These are phyloP conservation scores for Latrodectus hesperus DNA, from an alignment of 2,888 invertebrate genomes.

Conservation along the genomic window DNA sequence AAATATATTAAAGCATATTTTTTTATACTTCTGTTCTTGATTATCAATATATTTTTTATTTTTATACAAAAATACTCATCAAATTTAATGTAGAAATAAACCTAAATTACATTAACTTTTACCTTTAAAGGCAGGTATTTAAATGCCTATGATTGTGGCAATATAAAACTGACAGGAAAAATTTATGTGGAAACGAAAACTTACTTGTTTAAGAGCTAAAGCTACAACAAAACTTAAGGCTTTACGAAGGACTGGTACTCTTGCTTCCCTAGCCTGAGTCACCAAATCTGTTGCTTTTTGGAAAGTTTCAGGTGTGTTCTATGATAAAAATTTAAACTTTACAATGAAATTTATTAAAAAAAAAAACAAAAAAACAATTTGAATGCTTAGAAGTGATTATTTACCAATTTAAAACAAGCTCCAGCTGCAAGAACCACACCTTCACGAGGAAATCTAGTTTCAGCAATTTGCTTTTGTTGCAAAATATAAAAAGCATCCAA, in stretches of 20 bases:
- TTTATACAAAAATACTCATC: too few species aligned
- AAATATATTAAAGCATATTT: too few species aligned
- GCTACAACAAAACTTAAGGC: conserved; percentile 81
- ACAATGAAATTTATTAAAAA: background rate
- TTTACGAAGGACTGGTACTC: conserved; percentile 80
- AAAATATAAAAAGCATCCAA: conserved; percentile 81
- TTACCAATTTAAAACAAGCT: conserved; percentile 85
- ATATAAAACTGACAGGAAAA: too few species aligned
- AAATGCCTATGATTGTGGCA: too few species aligned
- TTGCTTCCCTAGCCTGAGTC: conserved; percentile 79
- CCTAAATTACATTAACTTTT: too few species aligned
- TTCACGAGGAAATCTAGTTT: conserved; percentile 82
- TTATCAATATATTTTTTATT: too few species aligned
- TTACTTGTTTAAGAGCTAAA: conserved; percentile 81
- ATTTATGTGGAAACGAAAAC: background rate
- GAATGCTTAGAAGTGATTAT: background rate
- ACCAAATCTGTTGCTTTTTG: conserved; percentile 81
- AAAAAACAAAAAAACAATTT: background rate
- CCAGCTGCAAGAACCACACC: conserved; percentile 81
- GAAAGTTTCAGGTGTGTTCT: conserved; percentile 83
- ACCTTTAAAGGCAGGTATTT: too few species aligned
- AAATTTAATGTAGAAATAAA: too few species aligned
- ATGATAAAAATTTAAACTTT: conserved; percentile 72
- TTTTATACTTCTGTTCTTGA: too few species aligned
- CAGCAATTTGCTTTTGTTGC: conserved; percentile 80